phyloP scores from a whole-genome alignment of 2,888 invertebrate genomes.

The Chrysolina oricalcia region DNA sequence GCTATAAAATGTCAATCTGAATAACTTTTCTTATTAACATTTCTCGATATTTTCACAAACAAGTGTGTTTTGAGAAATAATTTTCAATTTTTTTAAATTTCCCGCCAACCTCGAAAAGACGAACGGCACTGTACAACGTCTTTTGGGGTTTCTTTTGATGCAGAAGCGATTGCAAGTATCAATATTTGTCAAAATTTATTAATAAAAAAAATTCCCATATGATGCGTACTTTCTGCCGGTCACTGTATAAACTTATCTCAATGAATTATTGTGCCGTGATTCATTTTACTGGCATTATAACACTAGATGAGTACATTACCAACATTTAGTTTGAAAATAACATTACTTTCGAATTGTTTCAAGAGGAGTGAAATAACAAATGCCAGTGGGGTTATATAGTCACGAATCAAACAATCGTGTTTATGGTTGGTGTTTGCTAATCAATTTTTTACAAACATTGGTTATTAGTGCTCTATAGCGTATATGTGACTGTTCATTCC shows the following conservation, averaged over 20 bases:
- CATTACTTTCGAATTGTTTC: slow-evolving; percentile 43
- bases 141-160: too few species aligned
- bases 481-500: slow-evolving; percentile 31
- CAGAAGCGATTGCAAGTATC: too few species aligned
- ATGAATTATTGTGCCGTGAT: not conserved
- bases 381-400: slow-evolving; percentile 43
- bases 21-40: too few species aligned
- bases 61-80: too few species aligned
- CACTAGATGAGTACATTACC: slow-evolving; percentile 20
- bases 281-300: not conserved
- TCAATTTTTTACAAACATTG: slow-evolving; percentile 31
- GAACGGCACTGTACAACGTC: too few species aligned
- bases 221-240: too few species aligned
- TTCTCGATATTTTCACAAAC: too few species aligned
- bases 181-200: too few species aligned
- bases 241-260: not conserved
- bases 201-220: too few species aligned
- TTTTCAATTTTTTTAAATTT: too few species aligned
- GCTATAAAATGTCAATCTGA: too few species aligned
- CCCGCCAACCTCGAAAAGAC: too few species aligned
- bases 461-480: slow-evolving; percentile 32
- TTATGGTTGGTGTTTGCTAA: slow-evolving; percentile 37
- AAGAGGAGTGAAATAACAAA: slow-evolving; percentile 46
- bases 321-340: slow-evolving; percentile 27
- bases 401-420: slow-evolving; percentile 46